Base-by-base conservation (phyloP, 2,797 vertebrate genomes). In the Odontamblyopus lacepedii region DNA sequence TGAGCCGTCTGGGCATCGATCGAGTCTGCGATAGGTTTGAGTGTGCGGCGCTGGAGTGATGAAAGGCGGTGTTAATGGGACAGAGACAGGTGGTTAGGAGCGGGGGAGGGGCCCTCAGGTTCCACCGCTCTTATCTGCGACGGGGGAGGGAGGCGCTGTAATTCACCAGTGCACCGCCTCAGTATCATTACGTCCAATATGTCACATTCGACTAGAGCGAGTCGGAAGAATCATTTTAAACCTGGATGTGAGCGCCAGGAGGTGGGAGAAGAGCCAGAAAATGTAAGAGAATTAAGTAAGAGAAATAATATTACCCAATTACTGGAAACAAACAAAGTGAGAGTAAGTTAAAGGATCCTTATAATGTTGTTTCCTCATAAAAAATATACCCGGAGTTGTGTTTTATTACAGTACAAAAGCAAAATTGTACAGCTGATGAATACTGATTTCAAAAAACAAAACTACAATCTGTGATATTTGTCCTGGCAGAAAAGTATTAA, bases 61-160 rank as follows among this genome's bases (percentile, higher is more conserved):
- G 88, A 90, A 92, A 92, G 90, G 87, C 80, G 75, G 80, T 29
- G 51, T 88, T 85, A 92, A 91, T 76, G 83, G 73, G 77, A 90
- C 78, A 82, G 57, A 83, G 87, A 82, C 88, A 88, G 88, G 81
- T 85, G 79, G 78, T 78, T 78, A 57, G 70, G 78, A 68, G 77
- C 0, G 66, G 73, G 72, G 76, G 74, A 72, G 82, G 57, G 72
- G 79, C 79, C 41, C 77, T 83, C 80, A 77, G 72, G 84, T 87
- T 86, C 87, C 85, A 82, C 76, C 74, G 80, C 82, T 57, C 66
- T 88, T 86, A 88, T 83, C 80, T 84, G 83, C 83, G 87, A 85
- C 84, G 67, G 75, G 70, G 29, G 15, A 48, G 69, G 29, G 15
- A 41, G 69, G 77, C 66, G 64, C 72, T 64, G 50, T 30, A 57